Evolutionary conservation across 2,888 invertebrate species (phyloP).

Genomic region (Lasioglossum calceatum): DNA sequence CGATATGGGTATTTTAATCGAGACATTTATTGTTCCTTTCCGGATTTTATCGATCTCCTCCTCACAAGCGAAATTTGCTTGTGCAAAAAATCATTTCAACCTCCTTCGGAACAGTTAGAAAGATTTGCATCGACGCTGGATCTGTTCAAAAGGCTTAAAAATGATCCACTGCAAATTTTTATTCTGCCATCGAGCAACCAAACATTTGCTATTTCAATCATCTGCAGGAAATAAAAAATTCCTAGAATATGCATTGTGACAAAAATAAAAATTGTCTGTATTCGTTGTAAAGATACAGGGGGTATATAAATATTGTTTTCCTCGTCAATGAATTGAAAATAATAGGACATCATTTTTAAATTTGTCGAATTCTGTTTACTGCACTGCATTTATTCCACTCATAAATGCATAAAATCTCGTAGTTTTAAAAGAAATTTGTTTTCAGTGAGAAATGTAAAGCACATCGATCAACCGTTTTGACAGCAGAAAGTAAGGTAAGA

Average conservation of each 20-base stretch:
- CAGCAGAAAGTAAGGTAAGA: no score
- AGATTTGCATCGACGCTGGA: not conserved
- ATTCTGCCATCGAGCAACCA: not conserved
- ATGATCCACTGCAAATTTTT: not conserved
- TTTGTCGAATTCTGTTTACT: no score
- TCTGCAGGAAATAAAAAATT: no score
- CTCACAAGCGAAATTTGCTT: not conserved
- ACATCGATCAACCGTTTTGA: no score
- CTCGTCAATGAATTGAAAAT: no score
- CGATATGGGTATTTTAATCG: constrained; percentile 43
- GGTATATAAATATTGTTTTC: no score
- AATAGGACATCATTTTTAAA: no score
- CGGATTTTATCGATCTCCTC: not conserved
- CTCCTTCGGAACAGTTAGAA: not conserved
- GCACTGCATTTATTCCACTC: no score
- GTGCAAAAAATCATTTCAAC: not conserved
- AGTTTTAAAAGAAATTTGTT: no score
- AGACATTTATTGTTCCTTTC: constrained; percentile 16
- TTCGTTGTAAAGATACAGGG: not conserved
- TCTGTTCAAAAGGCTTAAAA: not conserved
- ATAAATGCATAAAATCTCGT: no score
- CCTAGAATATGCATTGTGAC: no score
- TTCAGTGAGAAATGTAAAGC: no score
- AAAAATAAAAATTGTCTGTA: not conserved
- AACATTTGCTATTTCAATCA: not conserved